These are phyloP conservation scores for Hirudo medicinalis DNA, from an alignment of 1,140 invertebrate genomes.

Conservation along the genomic window DNA sequence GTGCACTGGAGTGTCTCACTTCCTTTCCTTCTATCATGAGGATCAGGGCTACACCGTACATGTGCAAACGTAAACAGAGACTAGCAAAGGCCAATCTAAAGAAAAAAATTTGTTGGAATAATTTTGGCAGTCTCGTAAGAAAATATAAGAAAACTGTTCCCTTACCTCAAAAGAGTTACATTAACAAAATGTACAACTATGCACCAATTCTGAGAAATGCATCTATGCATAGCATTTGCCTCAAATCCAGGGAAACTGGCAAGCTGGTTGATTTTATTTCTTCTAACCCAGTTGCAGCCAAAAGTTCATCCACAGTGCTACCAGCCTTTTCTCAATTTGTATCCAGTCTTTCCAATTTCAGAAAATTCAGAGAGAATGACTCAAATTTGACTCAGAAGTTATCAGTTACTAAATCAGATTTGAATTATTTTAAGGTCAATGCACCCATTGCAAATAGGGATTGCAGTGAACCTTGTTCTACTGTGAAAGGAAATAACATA, in stretches of 20 bases:
- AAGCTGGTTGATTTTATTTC: not conserved
- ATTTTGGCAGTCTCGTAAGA: not conserved
- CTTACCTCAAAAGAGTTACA: too few species aligned
- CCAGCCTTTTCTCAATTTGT: slow-evolving; percentile 8
- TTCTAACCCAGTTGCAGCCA: not conserved
- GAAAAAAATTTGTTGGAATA: slow-evolving; percentile 9
- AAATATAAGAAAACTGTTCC: too few species aligned
- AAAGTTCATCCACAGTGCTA: not conserved
- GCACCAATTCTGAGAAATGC: too few species aligned
- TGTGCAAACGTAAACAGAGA: slow-evolving; percentile 53
- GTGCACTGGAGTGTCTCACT: slow-evolving; percentile 44
- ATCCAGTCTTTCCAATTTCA: not conserved
- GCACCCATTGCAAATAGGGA: too few species aligned
- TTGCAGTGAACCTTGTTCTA: too few species aligned
- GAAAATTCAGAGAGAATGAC: not conserved
- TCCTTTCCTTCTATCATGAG: slow-evolving; percentile 69
- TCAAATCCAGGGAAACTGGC: not conserved
- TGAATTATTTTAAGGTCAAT: too few species aligned
- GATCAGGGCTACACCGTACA: slow-evolving; percentile 65
- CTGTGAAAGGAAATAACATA: too few species aligned
- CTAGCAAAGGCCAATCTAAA: slow-evolving; percentile 53
- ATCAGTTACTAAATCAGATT: too few species aligned
- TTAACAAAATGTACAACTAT: too few species aligned
- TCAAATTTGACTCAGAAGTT: too few species aligned
- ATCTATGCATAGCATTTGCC: too few species aligned